A percentile compares a stretch with the other conserved stretches of the same genome.
Conservation (phyloP, 2,888 invertebrate genomes). For the Tipula helvola region DNA sequence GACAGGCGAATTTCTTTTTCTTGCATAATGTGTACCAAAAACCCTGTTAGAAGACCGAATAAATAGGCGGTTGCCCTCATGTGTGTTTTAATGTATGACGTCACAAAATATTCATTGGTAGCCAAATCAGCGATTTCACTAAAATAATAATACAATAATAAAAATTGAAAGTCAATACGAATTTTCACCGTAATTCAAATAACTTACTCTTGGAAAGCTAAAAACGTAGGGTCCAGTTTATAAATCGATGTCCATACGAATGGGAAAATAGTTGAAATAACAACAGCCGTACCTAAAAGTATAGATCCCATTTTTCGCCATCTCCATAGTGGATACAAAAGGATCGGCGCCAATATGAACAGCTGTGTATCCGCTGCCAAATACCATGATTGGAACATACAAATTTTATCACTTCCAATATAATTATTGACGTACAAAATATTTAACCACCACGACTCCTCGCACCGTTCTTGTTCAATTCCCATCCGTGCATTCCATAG, state of each 20-base stretch:
- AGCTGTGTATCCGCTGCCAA: conserved; percentile 49
- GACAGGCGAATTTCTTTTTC: conserved; percentile 32
- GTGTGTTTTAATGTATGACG: conserved; percentile 59
- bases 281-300: conserved; percentile 38
- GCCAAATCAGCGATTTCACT: conserved; percentile 54
- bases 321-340: conserved; percentile 55
- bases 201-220: conserved; percentile 56
- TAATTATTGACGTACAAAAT: conserved; percentile 64
- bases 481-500: conserved; percentile 52
- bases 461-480: conserved; percentile 45
- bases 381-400: conserved; percentile 44
- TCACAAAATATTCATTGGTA: conserved; percentile 48
- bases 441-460: conserved; percentile 60
- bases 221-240: conserved; percentile 51
- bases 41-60: conserved; percentile 53
- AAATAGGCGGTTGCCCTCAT: conserved; percentile 60
- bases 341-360: conserved; percentile 51
- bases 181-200: background rate
- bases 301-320: conserved; percentile 45
- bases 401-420: conserved; percentile 44
- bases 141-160: conserved; percentile 23
- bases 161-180: background rate
- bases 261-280: conserved; percentile 41
- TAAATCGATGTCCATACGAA: conserved; percentile 45
- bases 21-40: conserved; percentile 50